Conservation (phyloP, 2,888 invertebrate species). For the Yponomeuta plumbellus region DNA sequence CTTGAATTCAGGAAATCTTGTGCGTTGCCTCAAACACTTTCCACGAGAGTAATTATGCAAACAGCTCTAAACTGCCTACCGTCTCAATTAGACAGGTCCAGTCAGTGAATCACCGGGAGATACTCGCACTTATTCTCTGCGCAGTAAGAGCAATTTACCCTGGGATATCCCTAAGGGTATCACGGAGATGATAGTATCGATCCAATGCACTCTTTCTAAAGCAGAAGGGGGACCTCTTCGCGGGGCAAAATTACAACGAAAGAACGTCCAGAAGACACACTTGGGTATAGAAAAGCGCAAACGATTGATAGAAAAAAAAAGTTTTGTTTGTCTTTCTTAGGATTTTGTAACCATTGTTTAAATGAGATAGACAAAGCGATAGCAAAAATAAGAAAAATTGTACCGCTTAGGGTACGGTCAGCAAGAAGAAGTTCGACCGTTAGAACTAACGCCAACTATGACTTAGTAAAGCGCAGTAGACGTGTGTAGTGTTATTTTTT, state of each 20-base stretch:
- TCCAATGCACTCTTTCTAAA: slow-evolving; percentile 1
- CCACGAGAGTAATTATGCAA: not conserved
- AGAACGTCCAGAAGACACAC: not conserved
- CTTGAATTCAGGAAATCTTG: too few species aligned
- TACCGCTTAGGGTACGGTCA: too few species aligned
- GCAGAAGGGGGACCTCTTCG: not conserved
- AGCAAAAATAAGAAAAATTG: too few species aligned
- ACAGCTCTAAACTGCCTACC: not conserved
- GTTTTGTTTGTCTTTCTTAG: too few species aligned
- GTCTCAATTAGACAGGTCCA: not conserved
- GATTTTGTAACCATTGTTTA: too few species aligned
- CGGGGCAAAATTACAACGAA: not conserved
- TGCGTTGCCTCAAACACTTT: not conserved
- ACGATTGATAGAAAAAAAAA: not conserved
- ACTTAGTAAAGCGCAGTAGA: too few species aligned
- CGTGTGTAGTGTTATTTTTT: too few species aligned
- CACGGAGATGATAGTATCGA: not conserved
- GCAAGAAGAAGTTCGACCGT: too few species aligned
- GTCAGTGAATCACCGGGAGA: not conserved
- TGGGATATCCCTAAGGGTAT: not conserved
- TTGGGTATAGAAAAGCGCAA: not conserved
- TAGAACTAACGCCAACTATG: too few species aligned
- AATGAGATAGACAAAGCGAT: too few species aligned
- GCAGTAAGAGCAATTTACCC: not conserved
- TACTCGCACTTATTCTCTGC: not conserved